Evolutionary conservation across 2,888 invertebrate species (phyloP).

Genomic region (Caenorhabditis japonica): DNA sequence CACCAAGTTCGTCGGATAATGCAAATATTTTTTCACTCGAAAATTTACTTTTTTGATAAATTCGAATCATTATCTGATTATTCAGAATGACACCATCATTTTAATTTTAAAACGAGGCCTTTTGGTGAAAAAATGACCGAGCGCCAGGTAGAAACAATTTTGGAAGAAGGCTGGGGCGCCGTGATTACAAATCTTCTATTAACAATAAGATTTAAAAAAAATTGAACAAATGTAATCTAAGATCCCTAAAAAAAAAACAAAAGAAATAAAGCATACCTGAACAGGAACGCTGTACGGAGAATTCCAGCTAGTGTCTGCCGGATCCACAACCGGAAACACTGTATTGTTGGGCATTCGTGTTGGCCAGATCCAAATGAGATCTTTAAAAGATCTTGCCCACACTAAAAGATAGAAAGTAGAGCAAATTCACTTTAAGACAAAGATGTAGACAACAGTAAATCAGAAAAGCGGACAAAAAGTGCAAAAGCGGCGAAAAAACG

Average conservation of each 20-base stretch:
- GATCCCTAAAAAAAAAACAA: no score
- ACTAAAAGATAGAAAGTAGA: not conserved
- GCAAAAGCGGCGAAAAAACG: conserved; percentile 4
- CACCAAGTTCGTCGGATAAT: no score
- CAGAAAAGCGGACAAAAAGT: conserved; percentile 14
- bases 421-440: conserved; percentile 6
- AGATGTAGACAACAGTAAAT: conserved; percentile 36
- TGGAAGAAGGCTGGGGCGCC: no score
- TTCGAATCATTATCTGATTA: no score
- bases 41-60: not conserved
- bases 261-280: conserved; percentile 55
- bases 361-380: not conserved
- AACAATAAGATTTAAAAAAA: not conserved
- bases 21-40: no score
- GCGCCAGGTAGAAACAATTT: no score
- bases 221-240: no score
- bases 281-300: conserved; percentile 63
- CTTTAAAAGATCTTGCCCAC: conserved; percentile 4
- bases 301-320: conserved; percentile 60
- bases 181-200: no score
- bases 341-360: conserved; percentile 43
- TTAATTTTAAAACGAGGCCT: no score
- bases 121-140: no score
- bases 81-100: no score
- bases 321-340: conserved; percentile 19